A percentile compares a stretch with the other conserved stretches of the same genome.
Conservation (phyloP, 2,888 invertebrate species). For the Scaptomyza polygonia region DNA sequence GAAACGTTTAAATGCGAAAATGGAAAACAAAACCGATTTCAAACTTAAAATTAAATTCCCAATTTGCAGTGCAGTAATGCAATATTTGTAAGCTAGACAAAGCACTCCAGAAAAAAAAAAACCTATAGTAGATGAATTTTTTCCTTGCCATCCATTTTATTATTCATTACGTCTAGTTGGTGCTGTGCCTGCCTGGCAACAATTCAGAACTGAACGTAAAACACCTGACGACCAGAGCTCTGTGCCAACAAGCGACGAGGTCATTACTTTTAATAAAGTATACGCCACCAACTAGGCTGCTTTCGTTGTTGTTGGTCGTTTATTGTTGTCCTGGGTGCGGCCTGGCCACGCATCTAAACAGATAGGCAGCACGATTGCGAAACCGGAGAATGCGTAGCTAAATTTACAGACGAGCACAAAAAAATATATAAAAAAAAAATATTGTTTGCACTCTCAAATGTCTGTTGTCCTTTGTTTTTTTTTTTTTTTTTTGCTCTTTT, state of each 20-base stretch:
- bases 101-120: neutral
- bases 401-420: slow-evolving; percentile 31
- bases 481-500: neutral
- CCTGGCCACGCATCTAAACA: slow-evolving; percentile 38
- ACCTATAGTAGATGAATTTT: neutral
- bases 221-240: slow-evolving; percentile 21
- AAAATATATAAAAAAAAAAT: neutral
- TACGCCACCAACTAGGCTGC: slow-evolving; percentile 22
- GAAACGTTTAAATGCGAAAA: too few relatives aligned
- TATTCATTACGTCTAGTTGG: slow-evolving; percentile 29
- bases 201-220: slow-evolving; percentile 14
- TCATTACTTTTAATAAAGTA: slow-evolving; percentile 74
- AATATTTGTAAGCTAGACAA: neutral
- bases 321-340: slow-evolving; percentile 33
- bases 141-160: neutral
- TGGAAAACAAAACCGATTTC: too few relatives aligned
- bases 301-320: neutral
- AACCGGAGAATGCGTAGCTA: neutral
- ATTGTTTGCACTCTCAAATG: slow-evolving; percentile 25
- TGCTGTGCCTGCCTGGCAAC: slow-evolving; percentile 1
- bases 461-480: slow-evolving; percentile 14
- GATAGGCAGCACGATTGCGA: slow-evolving; percentile 3
- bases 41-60: neutral
- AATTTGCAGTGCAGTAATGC: neutral
- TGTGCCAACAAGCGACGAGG: slow-evolving; percentile 52